These are phyloP conservation scores for Stictonetta naevosa DNA, from an alignment of 2,113 vertebrate genomes.

Conservation along the genomic window DNA sequence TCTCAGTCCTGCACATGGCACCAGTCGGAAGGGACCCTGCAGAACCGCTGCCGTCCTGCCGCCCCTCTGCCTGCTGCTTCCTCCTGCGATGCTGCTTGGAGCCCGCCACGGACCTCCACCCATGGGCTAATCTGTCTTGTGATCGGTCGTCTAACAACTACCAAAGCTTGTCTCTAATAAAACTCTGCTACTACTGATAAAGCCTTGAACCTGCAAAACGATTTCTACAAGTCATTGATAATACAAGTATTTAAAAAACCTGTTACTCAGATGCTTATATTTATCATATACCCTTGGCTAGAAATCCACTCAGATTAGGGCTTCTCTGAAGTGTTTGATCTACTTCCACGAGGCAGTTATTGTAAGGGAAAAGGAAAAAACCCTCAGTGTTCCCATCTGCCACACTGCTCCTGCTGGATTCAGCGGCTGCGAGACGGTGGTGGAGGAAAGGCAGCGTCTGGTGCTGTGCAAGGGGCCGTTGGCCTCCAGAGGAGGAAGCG, in stretches of 20 bases:
- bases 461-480: background rate
- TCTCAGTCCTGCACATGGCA: background rate
- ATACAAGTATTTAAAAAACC: background rate
- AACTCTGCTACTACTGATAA: slow-evolving; percentile 11
- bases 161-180: slow-evolving; percentile 52
- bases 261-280: accelerated
- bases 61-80: background rate
- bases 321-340: background rate
- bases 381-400: accelerated
- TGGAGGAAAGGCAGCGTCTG: background rate
- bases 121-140: background rate
- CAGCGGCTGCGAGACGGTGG: background rate
- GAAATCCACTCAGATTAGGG: background rate
- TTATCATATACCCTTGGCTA: background rate
- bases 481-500: background rate
- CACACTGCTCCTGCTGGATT: background rate
- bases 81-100: background rate
- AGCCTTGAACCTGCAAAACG: background rate
- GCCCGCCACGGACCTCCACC: background rate
- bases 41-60: background rate
- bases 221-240: background rate
- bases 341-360: background rate
- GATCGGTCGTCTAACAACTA: background rate
- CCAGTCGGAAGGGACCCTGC: background rate
- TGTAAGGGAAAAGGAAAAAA: background rate